These are phyloP conservation scores for Lithobates sylvaticus DNA, from an alignment of 2,797 vertebrate species.

Conservation along the genomic window DNA sequence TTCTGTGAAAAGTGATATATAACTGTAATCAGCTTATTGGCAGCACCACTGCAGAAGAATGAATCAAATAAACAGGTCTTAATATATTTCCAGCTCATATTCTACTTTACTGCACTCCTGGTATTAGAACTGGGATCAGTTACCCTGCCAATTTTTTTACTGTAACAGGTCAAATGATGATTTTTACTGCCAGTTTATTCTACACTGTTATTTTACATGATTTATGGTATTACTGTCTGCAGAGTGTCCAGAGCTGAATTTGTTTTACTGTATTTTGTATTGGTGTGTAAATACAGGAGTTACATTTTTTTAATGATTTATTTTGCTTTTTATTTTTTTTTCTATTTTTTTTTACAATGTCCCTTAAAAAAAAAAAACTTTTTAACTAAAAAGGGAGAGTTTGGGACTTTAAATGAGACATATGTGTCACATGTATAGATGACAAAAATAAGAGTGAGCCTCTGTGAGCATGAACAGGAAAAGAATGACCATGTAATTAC, in stretches of 20 bases:
- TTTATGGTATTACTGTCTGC: constrained; percentile 22
- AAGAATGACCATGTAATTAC: too few relatives aligned
- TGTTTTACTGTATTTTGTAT: constrained; percentile 30
- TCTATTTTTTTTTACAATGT: too few relatives aligned
- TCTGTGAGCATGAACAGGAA: too few relatives aligned
- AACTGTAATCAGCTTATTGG: constrained; percentile 52
- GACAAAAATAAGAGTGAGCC: too few relatives aligned
- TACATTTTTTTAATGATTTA: too few relatives aligned
- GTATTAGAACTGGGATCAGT: background rate
- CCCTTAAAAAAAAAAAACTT: too few relatives aligned
- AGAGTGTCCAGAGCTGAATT: background rate
- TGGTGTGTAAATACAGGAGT: background rate
- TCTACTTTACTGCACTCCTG: constrained; percentile 4
- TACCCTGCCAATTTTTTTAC: background rate
- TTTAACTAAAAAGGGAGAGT: too few relatives aligned
- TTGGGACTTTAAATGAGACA: too few relatives aligned
- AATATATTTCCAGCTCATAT: constrained; percentile 26
- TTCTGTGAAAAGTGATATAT: constrained; percentile 31
- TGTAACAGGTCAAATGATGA: constrained; percentile 6
- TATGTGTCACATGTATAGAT: too few relatives aligned
- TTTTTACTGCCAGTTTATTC: constrained; percentile 19
- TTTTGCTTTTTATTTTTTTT: too few relatives aligned
- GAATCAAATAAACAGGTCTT: constrained; percentile 40
- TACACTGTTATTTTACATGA: background rate
- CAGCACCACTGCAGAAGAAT: constrained; percentile 13